These are phyloP conservation scores for Tupaia tana DNA, from an alignment of 2,113 vertebrate species.

Conservation along the genomic window DNA sequence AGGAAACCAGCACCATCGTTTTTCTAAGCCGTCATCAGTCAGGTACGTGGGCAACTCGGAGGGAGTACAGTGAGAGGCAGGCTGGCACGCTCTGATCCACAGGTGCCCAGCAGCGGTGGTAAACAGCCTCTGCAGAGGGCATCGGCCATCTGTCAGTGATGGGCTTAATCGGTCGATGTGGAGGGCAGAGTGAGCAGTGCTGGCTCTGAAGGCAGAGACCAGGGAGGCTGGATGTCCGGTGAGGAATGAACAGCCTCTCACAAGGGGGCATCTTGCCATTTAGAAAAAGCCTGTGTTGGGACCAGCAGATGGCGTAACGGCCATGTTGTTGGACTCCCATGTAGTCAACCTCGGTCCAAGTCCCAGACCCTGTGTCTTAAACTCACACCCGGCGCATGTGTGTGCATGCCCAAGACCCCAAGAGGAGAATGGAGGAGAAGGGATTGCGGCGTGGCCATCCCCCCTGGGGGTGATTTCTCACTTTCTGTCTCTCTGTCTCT, in stretches of 20 bases:
- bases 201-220: not conserved
- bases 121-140: not conserved
- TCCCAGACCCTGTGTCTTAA: too few relatives aligned
- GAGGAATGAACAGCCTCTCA: rapidly evolving
- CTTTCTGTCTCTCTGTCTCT: too few relatives aligned
- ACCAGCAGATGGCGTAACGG: too few relatives aligned
- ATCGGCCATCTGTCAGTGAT: not conserved
- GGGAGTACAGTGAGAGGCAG: not conserved
- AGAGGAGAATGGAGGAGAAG: too few relatives aligned
- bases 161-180: not conserved
- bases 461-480: too few relatives aligned
- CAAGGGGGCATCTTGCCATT: not conserved
- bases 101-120: not conserved
- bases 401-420: too few relatives aligned
- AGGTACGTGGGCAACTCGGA: not conserved
- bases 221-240: not conserved
- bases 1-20: not conserved
- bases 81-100: not conserved
- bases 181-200: not conserved
- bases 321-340: too few relatives aligned
- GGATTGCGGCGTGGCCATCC: too few relatives aligned
- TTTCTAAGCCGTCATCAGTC: not conserved
- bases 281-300: not conserved
- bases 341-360: too few relatives aligned
- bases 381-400: too few relatives aligned